Base-by-base conservation (phyloP, 2,888 invertebrate species). In the Drosophila imparisetae region DNA sequence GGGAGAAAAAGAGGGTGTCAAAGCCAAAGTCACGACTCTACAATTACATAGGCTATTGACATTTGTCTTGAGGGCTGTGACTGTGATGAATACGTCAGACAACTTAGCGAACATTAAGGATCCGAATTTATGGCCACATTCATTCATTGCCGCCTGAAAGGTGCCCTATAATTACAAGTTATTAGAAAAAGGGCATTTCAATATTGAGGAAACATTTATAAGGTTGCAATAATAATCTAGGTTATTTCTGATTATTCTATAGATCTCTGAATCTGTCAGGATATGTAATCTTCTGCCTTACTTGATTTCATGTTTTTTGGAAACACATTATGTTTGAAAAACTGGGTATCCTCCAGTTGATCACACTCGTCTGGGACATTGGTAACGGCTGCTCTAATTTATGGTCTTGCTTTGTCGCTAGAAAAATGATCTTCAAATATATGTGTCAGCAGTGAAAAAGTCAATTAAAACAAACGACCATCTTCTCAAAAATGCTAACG, bases 391-490 rank as follows among this genome's bases (percentile, higher is more conserved):
- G 40, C 32, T 59, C 49, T 57, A 57, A 40, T 63, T 73, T 48
- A 40, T 40, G 10, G 29, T 32, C 53, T 40, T 34, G 24, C 54
- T 48, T 18, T 42, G 48, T 36, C 24, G 58, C 54, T 62, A 58
- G 36, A 59, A 52, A 65, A 57, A 70, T 59, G 36, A 36, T 21
- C 49, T 29, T 29, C 21, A 52, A 53, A 61, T 76, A 76, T 77
- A 86, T 82, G 72, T 78, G 73, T 75, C 75, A 71, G 64, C 79
- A 67, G 29, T 62, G 45, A 45, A 59, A 55, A 65, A 72, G 66
- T 52, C 89, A 84, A 86, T 84, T 88, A 81, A 74, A 81, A 64
- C 64, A 61, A 79, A 76, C 69, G 70, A 52, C n/a, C 60, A 53
- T 40, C 57, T 70, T 66, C 57, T 50, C 54, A 58, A 32, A 80